Base-by-base conservation (phyloP, 1,140 invertebrate genomes). In the Battus philenor region DNA sequence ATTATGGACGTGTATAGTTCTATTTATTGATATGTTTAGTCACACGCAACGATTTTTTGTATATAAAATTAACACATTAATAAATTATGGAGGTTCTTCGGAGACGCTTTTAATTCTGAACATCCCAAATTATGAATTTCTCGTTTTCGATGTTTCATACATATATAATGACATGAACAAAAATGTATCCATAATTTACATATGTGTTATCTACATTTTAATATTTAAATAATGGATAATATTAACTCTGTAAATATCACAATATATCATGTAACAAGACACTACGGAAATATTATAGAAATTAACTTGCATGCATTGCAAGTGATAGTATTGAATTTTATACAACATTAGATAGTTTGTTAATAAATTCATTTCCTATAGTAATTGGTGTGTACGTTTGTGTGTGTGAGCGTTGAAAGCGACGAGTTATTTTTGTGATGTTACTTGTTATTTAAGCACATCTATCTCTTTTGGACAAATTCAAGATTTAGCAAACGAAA, bases 251-350 rank as follows among this genome's bases (percentile, higher is more conserved):
- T 46, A 46, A 36, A 46, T 46, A 46, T 46, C 4, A 18, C 12
- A 36, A 13, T 11, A 1, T 27, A 27, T 27, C 24, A 27, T 30
- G 29, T 30, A 30, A 30, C n/a, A 12, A 11, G 1, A 11, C 29
- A 30, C 29, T 9, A 30, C 29, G 12, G 12, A 49, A 41, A 24
- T 20, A 24, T 18, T 13, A 44, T 34, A 41, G 10, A 48, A 17
- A 33, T 18, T 52, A 52, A n/a, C 47, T 31, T 43, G 36, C 31
- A 36, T 17, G 12, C 36, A 41, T 43, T 57, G 46, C 55, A 57
- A 54, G 54, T 50, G 48, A 38, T 50, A 39, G 58, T 68, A 68
- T 65, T 59, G 55, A 65, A 65, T 65, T 68, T 65, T 65, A 68
- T 64, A 61, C 58, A 68, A 53, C 12, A 44, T n/a, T 55, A 47